Evolutionary conservation across 2,797 vertebrate species (phyloP).

Genomic region (Diglossa cyanea): DNA sequence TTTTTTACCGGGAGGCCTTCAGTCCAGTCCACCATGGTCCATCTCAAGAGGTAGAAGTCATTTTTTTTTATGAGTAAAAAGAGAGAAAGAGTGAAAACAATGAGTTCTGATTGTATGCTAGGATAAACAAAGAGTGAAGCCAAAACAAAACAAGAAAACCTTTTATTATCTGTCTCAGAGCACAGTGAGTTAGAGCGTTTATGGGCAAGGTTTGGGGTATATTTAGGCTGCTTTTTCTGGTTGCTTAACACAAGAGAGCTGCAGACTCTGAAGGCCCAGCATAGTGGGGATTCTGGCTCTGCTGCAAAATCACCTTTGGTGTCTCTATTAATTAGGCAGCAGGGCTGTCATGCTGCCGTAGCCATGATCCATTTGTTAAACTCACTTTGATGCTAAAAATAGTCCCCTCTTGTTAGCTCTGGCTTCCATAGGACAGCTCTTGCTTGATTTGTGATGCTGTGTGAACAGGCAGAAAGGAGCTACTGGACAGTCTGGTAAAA

Average conservation of each 20-base stretch:
- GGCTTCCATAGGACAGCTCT: background rate
- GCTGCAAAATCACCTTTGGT: slow-evolving; percentile 29
- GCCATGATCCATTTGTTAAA: slow-evolving; percentile 28
- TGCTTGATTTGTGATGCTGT: slow-evolving; percentile 2
- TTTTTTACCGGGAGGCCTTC: background rate
- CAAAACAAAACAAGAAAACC: background rate
- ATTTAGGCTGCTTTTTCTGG: background rate
- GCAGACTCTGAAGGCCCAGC: background rate
- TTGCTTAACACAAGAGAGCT: background rate
- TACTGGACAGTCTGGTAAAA: background rate
- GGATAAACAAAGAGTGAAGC: background rate
- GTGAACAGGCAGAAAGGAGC: background rate
- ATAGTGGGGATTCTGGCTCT: background rate
- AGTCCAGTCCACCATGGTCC: rapidly evolving
- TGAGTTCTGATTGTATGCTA: background rate
- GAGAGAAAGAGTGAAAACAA: background rate
- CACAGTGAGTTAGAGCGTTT: rapidly evolving
- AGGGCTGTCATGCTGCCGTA: slow-evolving; percentile 33
- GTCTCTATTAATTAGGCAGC: slow-evolving; percentile 35
- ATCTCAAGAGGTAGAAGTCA: background rate
- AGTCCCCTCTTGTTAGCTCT: slow-evolving; percentile 6
- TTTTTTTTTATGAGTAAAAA: background rate
- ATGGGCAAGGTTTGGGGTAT: background rate
- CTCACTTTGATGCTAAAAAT: slow-evolving; percentile 50
- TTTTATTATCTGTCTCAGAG: background rate